These are phyloP conservation scores for Sialis lutaria DNA, from an alignment of 2,888 invertebrate species.

Conservation along the genomic window DNA sequence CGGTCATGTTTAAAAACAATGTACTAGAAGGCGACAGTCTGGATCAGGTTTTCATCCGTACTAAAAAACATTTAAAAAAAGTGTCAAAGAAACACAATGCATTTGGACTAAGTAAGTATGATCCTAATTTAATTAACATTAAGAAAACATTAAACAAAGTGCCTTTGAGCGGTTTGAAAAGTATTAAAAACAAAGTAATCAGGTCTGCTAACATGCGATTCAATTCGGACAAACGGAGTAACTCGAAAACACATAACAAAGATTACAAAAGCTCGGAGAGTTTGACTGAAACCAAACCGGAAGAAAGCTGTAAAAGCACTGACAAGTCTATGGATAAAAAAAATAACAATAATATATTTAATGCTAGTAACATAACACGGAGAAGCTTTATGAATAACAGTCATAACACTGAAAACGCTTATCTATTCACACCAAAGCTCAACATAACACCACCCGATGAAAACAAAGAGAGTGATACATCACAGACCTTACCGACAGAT, in stretches of 20 bases:
- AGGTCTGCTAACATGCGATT: background rate
- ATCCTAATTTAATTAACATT: background rate
- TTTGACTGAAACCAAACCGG: background rate
- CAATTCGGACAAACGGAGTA: too few species aligned
- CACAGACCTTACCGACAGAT: too few species aligned
- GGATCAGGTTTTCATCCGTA: slow-evolving; percentile 1
- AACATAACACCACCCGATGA: too few species aligned
- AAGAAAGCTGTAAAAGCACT: background rate
- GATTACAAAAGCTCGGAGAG: background rate
- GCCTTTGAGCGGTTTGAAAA: background rate
- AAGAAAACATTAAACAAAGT: background rate
- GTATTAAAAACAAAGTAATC: background rate
- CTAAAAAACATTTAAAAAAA: slow-evolving; percentile 3
- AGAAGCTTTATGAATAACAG: background rate
- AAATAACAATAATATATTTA: slow-evolving; percentile 1
- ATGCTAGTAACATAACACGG: background rate
- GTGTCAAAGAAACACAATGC: background rate
- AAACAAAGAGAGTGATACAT: too few species aligned
- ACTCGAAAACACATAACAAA: too few species aligned
- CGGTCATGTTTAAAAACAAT: background rate
- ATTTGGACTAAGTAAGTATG: background rate
- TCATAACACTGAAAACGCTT: background rate
- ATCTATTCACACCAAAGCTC: too few species aligned
- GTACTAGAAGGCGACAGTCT: background rate
- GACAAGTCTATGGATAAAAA: background rate